These are phyloP conservation scores for Diacarnus erythraeanus DNA, from an alignment of 37 sponge, comb jelly and placozoan genomes.

Conservation along the genomic window DNA sequence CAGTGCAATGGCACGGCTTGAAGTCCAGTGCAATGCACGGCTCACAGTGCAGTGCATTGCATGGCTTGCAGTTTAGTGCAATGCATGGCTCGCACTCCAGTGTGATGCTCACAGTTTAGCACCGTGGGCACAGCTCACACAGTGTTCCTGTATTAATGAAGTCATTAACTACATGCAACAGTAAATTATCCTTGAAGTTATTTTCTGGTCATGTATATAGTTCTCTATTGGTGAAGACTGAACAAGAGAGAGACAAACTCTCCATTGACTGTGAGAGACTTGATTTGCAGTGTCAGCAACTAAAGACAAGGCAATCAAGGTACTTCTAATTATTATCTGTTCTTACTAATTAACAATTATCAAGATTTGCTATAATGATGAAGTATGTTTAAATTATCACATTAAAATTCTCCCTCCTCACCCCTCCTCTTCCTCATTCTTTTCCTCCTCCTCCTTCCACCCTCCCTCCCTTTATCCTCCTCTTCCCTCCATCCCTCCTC, in stretches of 20 bases:
- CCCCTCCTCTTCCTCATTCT: not conserved
- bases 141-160: no score
- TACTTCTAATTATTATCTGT: not conserved
- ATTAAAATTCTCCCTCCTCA: not conserved
- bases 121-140: no score
- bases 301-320: constrained; percentile 33
- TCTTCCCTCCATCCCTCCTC: not conserved
- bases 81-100: no score
- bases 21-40: no score
- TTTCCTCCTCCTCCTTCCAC: not conserved
- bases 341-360: not conserved
- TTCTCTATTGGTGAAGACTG: constrained; percentile 13
- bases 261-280: constrained; percentile 38
- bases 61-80: no score
- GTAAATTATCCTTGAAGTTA: no score
- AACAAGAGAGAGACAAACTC: constrained; percentile 35
- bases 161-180: no score
- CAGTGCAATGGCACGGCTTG: no score
- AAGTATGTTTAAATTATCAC: not conserved
- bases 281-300: constrained; percentile 42
- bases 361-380: not conserved
- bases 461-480: not conserved
- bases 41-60: no score
- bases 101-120: no score
- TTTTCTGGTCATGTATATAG: not conserved